phyloP scores from a whole-genome alignment of 2,888 invertebrate species.

The Agrochola lychnidis region DNA sequence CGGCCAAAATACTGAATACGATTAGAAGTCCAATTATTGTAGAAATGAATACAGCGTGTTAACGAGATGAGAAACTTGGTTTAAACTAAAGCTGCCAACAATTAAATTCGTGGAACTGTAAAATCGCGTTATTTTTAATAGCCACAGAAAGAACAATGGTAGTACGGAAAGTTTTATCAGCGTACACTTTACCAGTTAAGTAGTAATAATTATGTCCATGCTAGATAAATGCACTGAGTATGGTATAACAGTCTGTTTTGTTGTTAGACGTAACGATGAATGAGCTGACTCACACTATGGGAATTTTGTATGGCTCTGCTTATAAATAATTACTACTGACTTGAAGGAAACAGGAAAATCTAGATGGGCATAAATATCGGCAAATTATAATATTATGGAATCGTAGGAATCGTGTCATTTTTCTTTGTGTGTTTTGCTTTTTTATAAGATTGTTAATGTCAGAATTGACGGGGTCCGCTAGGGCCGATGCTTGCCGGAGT shows the following conservation, averaged over 20 bases:
- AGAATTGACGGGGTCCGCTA: too few relatives aligned
- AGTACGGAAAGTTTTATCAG: constrained; percentile 13
- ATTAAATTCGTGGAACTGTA: neutral
- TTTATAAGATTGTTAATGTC: neutral
- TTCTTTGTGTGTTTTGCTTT: constrained; percentile 17
- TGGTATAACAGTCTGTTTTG: constrained; percentile 5
- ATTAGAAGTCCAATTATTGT: neutral
- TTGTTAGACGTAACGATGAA: constrained; percentile 23
- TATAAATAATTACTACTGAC: constrained; percentile 16
- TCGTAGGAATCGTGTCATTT: neutral
- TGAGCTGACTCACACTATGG: constrained; percentile 45
- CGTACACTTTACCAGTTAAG: constrained; percentile 10
- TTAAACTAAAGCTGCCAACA: neutral
- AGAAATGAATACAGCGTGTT: neutral
- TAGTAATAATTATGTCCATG: constrained; percentile 7
- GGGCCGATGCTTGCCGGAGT: too few relatives aligned
- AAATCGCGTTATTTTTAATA: neutral
- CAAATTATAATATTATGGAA: constrained; percentile 16
- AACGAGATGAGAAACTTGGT: neutral
- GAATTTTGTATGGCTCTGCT: constrained; percentile 38
- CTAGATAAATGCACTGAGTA: constrained; percentile 7
- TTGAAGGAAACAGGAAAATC: constrained; percentile 49
- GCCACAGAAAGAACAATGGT: constrained; percentile 1
- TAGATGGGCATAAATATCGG: constrained; percentile 16
- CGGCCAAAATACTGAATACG: too few relatives aligned